Evolutionary conservation across 2,797 vertebrate species (phyloP).

Genomic region (Phalanger gymnotis): DNA sequence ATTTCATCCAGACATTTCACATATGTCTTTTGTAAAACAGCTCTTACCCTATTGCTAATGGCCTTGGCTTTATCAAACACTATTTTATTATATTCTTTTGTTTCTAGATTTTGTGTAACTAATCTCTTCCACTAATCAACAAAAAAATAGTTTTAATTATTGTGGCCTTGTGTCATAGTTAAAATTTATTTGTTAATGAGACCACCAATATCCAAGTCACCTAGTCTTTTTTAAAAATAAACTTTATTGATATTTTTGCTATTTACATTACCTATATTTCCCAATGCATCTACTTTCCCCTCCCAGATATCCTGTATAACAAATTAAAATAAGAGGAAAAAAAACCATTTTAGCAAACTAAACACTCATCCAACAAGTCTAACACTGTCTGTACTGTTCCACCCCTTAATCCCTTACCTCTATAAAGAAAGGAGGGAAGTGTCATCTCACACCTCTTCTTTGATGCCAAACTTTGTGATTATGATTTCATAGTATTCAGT

Average conservation of each 20-base stretch:
- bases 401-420: not conserved
- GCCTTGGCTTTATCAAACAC: not conserved
- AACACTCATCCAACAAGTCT: not conserved
- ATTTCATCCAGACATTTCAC: not conserved
- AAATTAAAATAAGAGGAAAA: not conserved
- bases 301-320: not conserved
- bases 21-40: not conserved
- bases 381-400: not conserved
- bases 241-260: not conserved
- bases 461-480: not conserved
- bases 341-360: not conserved
- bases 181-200: not conserved
- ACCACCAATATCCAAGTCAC: not conserved
- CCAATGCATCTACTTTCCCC: not conserved
- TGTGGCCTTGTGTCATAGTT: not conserved
- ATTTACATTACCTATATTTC: not conserved
- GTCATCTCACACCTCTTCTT: not conserved
- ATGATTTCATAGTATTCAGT: not conserved
- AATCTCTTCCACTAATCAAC: not conserved
- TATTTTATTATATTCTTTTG: not conserved
- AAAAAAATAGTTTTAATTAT: not conserved
- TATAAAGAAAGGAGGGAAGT: not conserved
- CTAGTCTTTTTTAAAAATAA: not conserved
- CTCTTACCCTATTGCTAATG: not conserved
- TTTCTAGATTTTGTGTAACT: not conserved